A percentile compares a stretch with the other conserved stretches of the same genome.
Conservation (phyloP, 2,888 invertebrate genomes). For the Mycalesis mineus region DNA sequence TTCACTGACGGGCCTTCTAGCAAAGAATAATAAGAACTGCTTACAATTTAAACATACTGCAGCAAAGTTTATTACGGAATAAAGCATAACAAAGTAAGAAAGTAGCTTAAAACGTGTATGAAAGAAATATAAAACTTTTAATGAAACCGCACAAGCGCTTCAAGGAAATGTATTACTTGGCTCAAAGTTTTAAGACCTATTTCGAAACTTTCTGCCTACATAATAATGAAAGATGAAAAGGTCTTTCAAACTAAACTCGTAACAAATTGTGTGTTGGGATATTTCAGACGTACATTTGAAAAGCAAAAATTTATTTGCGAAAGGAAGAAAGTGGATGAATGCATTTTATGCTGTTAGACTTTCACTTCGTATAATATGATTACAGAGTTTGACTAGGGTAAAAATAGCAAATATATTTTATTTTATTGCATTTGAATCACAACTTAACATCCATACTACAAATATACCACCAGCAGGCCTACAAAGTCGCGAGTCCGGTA, state of each 20-base stretch:
- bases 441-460: no score
- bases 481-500: no score
- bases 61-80: background rate
- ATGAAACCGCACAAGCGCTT: constrained; percentile 11
- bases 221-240: constrained; percentile 20
- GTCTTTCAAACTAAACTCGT: constrained; percentile 14
- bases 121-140: constrained; percentile 11
- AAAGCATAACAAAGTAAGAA: constrained; percentile 4
- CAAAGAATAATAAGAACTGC: background rate
- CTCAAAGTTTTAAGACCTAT: constrained; percentile 23
- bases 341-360: no score
- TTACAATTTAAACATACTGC: background rate
- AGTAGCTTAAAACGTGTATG: constrained; percentile 1
- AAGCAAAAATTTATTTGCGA: background rate
- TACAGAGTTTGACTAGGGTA: no score
- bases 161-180: constrained; percentile 7
- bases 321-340: no score
- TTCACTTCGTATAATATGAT: no score
- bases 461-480: no score
- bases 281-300: constrained; percentile 4
- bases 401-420: background rate
- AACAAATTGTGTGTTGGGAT: constrained; percentile 10
- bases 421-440: no score
- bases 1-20: no score
- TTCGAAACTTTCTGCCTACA: constrained; percentile 20